These are phyloP conservation scores for Plebejus anna DNA, from an alignment of 2,888 invertebrate species.

Conservation along the genomic window DNA sequence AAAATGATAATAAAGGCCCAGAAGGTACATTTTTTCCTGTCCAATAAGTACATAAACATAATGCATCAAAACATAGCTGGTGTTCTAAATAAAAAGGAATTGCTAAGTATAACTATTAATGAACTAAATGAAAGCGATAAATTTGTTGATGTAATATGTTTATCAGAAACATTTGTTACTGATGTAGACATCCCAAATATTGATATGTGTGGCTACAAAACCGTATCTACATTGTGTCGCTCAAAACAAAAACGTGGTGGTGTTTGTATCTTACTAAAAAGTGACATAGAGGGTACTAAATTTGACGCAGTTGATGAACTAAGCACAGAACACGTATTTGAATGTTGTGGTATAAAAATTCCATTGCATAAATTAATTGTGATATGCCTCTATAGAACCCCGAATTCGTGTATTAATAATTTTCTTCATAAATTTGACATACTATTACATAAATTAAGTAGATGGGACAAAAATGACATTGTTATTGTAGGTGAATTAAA, in stretches of 20 bases:
- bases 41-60: neutral
- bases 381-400: neutral
- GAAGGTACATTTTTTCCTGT: neutral
- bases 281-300: neutral
- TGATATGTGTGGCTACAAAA: neutral
- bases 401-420: neutral
- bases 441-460: too few species aligned
- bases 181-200: neutral
- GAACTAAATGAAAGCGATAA: neutral
- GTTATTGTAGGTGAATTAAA: too few species aligned
- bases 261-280: neutral
- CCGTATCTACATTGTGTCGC: neutral
- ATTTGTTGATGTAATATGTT: neutral
- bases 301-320: neutral
- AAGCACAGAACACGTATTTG: slow-evolving; percentile 1
- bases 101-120: neutral
- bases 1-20: neutral
- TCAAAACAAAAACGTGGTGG: neutral
- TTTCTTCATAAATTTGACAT: too few species aligned
- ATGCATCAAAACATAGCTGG: neutral
- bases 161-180: neutral
- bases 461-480: too few species aligned
- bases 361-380: neutral
- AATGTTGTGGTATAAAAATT: neutral
- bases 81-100: neutral